A percentile compares a stretch with the other conserved stretches of the same genome.
Conservation (phyloP, 1,140 invertebrate genomes). For the Berghia stephanieae region DNA sequence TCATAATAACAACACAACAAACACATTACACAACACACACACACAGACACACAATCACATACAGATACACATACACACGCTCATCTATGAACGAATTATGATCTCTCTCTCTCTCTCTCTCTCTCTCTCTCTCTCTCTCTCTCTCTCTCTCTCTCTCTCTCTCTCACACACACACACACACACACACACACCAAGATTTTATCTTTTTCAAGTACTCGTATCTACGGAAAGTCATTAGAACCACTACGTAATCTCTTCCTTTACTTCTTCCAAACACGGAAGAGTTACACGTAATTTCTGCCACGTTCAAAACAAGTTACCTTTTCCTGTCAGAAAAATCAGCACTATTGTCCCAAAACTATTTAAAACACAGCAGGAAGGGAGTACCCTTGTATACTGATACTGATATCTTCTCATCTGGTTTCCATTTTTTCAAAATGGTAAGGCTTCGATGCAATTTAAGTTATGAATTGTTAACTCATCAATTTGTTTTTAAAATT, state of each 20-base stretch:
- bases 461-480: too few species aligned
- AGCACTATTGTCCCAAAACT: neutral
- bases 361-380: too few species aligned
- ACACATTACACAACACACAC: too few species aligned
- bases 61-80: too few species aligned
- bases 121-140: conserved; percentile 22
- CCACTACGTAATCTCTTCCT: conserved; percentile 8
- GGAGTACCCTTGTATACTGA: too few species aligned
- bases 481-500: too few species aligned
- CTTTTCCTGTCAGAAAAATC: neutral
- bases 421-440: too few species aligned
- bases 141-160: conserved; percentile 16
- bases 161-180: neutral
- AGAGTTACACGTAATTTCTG: neutral
- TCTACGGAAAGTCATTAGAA: conserved; percentile 20
- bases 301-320: neutral
- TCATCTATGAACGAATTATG: too few species aligned
- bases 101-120: conserved; percentile 17
- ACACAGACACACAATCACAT: too few species aligned
- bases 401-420: too few species aligned
- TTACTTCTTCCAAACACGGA: neutral
- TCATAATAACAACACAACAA: too few species aligned
- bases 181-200: neutral
- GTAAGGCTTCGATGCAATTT: too few species aligned
- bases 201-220: conserved; percentile 13